phyloP scores from a whole-genome alignment of 2,797 vertebrate genomes.

The Malurus leucopterus region DNA sequence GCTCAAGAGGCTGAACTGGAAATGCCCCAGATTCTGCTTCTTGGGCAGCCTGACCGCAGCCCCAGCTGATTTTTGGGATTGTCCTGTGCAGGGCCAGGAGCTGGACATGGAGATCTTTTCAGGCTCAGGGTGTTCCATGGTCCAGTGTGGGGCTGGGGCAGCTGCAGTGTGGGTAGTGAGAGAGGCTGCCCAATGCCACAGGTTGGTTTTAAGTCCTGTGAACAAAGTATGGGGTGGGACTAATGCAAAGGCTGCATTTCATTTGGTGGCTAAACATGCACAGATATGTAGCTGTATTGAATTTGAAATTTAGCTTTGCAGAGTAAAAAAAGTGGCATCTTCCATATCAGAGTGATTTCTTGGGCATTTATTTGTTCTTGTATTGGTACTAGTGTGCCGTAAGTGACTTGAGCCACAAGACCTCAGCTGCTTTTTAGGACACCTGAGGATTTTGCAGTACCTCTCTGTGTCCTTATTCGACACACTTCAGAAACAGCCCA shows the following conservation, averaged over 20 bases:
- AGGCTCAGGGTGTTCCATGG: background rate
- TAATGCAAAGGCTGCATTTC: background rate
- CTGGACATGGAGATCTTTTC: background rate
- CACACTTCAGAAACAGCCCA: background rate
- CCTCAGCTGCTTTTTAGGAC: background rate
- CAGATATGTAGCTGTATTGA: background rate
- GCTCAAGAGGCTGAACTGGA: background rate
- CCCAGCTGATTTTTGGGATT: background rate
- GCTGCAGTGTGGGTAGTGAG: accelerated
- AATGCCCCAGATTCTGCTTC: background rate
- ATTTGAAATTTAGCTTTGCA: background rate
- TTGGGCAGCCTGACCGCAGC: background rate
- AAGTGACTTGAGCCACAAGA: background rate
- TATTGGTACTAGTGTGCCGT: background rate
- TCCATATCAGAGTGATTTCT: background rate
- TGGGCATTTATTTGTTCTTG: background rate
- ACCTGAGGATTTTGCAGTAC: background rate
- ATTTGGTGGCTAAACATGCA: background rate
- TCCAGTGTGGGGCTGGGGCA: accelerated
- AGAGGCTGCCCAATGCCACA: background rate
- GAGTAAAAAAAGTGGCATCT: background rate
- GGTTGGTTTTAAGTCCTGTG: background rate
- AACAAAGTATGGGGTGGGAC: background rate
- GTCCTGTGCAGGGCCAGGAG: background rate
- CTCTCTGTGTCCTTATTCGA: background rate